Conservation (phyloP, 23 tunicate species). For the Phallusia fumigata region DNA sequence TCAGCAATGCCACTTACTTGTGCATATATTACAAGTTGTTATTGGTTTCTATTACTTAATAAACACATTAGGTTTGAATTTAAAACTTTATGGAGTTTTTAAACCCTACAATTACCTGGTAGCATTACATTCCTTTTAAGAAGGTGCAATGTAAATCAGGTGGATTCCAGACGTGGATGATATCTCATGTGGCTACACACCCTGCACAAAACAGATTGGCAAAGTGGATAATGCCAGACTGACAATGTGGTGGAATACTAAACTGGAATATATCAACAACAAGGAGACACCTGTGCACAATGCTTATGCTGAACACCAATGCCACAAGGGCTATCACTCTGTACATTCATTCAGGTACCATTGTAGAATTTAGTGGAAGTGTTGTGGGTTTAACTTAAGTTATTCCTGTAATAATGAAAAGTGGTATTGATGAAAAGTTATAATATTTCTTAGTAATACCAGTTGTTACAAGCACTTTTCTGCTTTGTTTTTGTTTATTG, state of each 20-base stretch:
- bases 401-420: too few species aligned
- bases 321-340: conserved; percentile 30
- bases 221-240: conserved; percentile 28
- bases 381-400: too few species aligned
- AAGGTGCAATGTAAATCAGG: background rate
- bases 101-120: too few species aligned
- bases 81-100: too few species aligned
- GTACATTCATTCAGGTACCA: conserved; percentile 47
- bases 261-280: background rate
- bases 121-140: too few species aligned
- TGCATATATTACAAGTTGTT: too few species aligned
- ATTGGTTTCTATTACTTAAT: too few species aligned
- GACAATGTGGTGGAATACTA: conserved; percentile 25
- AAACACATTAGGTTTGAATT: too few species aligned
- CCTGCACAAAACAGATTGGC: conserved; percentile 21
- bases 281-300: conserved; percentile 12
- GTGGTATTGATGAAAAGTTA: too few species aligned
- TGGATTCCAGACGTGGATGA: conserved; percentile 47
- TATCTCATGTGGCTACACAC: conserved; percentile 30
- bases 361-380: too few species aligned
- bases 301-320: conserved; percentile 33
- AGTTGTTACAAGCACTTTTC: background rate
- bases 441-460: too few species aligned
- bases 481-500: conserved; percentile 4
- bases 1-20: too few species aligned